These are phyloP conservation scores for Rhynchonycteris naso DNA, from an alignment of 2,797 vertebrate genomes.

Conservation along the genomic window DNA sequence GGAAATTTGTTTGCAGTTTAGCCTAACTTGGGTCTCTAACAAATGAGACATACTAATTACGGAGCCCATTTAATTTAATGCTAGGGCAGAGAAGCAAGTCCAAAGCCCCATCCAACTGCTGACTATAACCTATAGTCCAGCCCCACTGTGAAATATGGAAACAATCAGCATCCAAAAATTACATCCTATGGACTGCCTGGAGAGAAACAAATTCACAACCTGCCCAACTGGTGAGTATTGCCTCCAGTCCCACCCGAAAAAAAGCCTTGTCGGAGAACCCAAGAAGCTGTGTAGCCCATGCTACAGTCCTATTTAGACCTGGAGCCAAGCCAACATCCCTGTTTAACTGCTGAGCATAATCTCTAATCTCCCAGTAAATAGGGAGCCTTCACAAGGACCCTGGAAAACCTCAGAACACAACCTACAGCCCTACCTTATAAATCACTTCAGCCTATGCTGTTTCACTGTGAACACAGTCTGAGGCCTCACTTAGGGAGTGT, in stretches of 20 bases:
- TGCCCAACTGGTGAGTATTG: not conserved
- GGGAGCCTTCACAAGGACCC: not conserved
- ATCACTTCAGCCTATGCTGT: not conserved
- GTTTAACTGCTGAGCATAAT: not conserved
- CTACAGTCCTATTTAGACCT: not conserved
- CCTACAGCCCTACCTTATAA: not conserved
- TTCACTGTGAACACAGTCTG: not conserved
- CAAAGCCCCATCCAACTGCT: not conserved
- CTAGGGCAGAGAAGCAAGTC: not conserved
- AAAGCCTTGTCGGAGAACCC: not conserved
- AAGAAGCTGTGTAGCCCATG: not conserved
- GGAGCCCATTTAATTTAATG: not conserved
- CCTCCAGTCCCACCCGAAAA: not conserved
- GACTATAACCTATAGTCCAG: not conserved
- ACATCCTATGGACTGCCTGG: not conserved
- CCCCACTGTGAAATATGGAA: not conserved
- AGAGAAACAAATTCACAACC: not conserved
- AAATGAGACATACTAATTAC: not conserved
- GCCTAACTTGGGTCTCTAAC: not conserved
- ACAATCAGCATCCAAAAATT: not conserved
- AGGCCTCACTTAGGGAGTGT: not conserved
- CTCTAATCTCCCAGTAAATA: not conserved
- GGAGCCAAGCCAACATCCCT: not conserved
- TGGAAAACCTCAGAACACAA: not conserved
- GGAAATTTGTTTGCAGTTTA: not conserved